Evolutionary conservation across 2,113 vertebrate genomes (phyloP).

Genomic region (Australoheros scitulus): DNA sequence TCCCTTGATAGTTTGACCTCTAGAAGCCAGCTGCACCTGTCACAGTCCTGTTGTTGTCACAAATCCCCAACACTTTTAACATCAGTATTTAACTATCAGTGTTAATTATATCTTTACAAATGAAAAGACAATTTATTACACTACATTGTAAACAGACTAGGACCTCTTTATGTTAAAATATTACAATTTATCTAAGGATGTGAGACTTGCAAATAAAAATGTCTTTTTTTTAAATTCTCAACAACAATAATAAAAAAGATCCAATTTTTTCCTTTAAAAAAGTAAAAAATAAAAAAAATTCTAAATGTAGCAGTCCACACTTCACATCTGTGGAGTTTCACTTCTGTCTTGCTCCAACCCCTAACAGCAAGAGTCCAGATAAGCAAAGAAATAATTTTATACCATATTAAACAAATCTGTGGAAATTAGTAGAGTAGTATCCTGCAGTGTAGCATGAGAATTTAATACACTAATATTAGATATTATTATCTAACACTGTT

Average conservation of each 20-base stretch:
- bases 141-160: constrained; percentile 68
- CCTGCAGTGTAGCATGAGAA: too few relatives aligned
- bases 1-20: constrained; percentile 88
- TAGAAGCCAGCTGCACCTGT: constrained; percentile 83
- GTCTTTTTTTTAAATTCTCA: not conserved
- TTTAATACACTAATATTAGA: too few relatives aligned
- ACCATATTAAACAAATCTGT: too few relatives aligned
- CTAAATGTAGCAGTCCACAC: too few relatives aligned
- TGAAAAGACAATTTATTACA: constrained; percentile 29
- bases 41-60: constrained; percentile 85
- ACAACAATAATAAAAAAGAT: constrained; percentile 9
- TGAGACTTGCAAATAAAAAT: constrained; percentile 41
- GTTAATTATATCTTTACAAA: constrained; percentile 45
- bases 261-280: not conserved
- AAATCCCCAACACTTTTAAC: constrained; percentile 60
- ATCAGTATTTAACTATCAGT: constrained; percentile 34
- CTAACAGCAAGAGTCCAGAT: too few relatives aligned
- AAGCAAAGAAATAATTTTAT: too few relatives aligned
- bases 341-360: too few relatives aligned
- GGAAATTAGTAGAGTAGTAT: too few relatives aligned
- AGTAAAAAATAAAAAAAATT: constrained; percentile 5
- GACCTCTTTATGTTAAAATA: constrained; percentile 39
- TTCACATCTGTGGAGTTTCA: too few relatives aligned
- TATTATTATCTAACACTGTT: not conserved
- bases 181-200: not conserved